phyloP scores from a whole-genome alignment of 2,888 invertebrate species.

The Drosophila imparisetae region DNA sequence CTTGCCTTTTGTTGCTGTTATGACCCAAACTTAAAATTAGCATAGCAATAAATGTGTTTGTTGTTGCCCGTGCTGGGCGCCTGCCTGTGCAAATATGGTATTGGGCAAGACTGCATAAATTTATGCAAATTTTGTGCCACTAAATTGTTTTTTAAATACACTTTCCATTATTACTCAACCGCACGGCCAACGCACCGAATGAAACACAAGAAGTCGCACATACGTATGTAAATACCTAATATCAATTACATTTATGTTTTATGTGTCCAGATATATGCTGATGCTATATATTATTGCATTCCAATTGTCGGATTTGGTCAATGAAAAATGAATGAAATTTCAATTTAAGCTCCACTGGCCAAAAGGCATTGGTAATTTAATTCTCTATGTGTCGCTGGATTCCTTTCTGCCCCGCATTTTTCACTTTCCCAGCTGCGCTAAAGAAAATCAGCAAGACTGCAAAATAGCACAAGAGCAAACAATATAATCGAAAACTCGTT shows the following conservation, averaged over 20 bases:
- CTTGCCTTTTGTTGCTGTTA: conserved; percentile 56
- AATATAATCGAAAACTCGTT: conserved; percentile 21
- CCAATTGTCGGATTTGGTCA: neutral
- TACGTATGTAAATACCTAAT: conserved; percentile 13
- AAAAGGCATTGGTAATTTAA: conserved; percentile 50
- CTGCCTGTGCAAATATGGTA: conserved; percentile 37
- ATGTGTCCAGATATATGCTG: conserved; percentile 25
- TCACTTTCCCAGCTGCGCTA: conserved; percentile 22
- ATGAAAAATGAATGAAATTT: conserved; percentile 20
- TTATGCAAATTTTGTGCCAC: conserved; percentile 70
- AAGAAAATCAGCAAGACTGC: neutral
- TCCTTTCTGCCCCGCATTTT: conserved; percentile 31
- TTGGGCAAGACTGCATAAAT: conserved; percentile 56
- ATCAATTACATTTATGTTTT: conserved; percentile 53
- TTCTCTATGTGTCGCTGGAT: conserved; percentile 26
- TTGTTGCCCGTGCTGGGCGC: conserved; percentile 23
- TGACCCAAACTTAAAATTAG: conserved; percentile 72
- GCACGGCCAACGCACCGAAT: conserved; percentile 19
- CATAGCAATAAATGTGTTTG: conserved; percentile 75
- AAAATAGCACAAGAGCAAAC: conserved; percentile 13
- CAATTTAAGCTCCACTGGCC: conserved; percentile 11
- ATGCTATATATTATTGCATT: neutral
- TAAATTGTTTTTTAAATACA: conserved; percentile 79
- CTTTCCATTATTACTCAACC: conserved; percentile 70
- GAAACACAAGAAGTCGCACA: conserved; percentile 19